Base-by-base conservation (phyloP, 2,113 vertebrate genomes). In the Anoura caudifer region DNA sequence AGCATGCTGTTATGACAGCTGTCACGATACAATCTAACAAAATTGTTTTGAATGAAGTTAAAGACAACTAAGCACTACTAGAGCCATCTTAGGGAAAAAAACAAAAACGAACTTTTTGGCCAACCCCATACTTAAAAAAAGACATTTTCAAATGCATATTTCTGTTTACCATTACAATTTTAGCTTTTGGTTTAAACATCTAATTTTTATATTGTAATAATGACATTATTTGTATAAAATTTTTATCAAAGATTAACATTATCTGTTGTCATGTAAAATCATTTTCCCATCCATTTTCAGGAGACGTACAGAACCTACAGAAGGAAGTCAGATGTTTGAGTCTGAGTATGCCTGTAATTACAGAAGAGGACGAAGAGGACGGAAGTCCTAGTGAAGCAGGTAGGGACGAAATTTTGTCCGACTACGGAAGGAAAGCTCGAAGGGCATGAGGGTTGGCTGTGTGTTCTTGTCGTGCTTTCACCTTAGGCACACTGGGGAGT, bases 301-400 rank as follows among this genome's bases (percentile, higher is more conserved):
- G 84, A 96, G 89, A 86, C 13, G 69, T 36, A 41, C 76, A 95
- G 33, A 84, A 16, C 59, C 33, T 59, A 47, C 72, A 14, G 70
- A 85, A 96, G 28, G 98, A 97, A 96, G 50, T 92, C 59, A 80
- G 59, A 13, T 87, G 86, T 95, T 59, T 0, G 54, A 93, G 59
- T 50, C 94, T 98, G 0, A 98, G 98, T 75, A 98, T 99, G 98
- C 98, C 98, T 95, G 0, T 98, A 38, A 98, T 99, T 87, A 50
- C 81, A 50, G 98, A 98, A 93, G 97, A 98, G 16, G 97, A 98
- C 16, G 97, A 96, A 20, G 96, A 88, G 70, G 56, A 17, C 3
- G 89, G 77, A 16, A 52, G 70, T 84, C 93, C 63, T 0, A 96
- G 89, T 75, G 97, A 97, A 95, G 70, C 94, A 98, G 98, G 98